These are phyloP conservation scores for Micromesistius poutassou DNA, from an alignment of 2,797 vertebrate genomes.

Conservation along the genomic window DNA sequence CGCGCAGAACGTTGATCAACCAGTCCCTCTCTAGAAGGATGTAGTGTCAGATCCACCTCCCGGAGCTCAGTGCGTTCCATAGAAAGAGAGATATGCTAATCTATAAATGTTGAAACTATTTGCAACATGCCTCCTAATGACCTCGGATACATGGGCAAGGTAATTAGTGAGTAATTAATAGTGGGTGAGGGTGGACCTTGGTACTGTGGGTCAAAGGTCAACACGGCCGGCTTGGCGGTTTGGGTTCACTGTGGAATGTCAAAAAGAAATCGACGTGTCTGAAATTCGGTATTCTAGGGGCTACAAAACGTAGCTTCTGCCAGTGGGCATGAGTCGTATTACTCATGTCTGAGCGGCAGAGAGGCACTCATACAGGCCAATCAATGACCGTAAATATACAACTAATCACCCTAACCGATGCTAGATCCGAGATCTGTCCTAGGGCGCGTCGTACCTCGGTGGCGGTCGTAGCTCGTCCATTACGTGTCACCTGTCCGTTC, in stretches of 20 bases:
- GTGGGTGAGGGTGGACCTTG: not conserved
- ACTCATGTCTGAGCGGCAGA: not conserved
- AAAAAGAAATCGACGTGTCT: too few relatives aligned
- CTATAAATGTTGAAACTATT: not conserved
- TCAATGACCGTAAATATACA: not conserved
- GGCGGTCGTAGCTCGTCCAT: not conserved
- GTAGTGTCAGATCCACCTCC: not conserved
- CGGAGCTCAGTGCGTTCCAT: not conserved
- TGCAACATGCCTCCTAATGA: not conserved
- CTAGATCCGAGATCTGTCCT: not conserved
- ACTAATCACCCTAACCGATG: constrained; percentile 3
- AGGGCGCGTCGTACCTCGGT: not conserved
- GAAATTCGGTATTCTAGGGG: too few relatives aligned
- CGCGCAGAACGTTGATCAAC: too few relatives aligned
- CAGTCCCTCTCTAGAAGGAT: not conserved
- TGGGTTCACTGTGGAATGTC: too few relatives aligned
- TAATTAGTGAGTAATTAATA: not conserved
- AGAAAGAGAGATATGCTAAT: too few relatives aligned
- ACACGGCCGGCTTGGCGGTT: too few relatives aligned
- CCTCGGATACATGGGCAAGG: not conserved
- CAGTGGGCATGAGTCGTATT: too few relatives aligned
- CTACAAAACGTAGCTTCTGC: too few relatives aligned
- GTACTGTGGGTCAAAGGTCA: not conserved
- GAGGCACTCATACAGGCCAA: not conserved
- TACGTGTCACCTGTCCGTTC: not conserved